Base-by-base conservation (phyloP, 1,140 invertebrate species). In the Globodera rostochiensis region DNA sequence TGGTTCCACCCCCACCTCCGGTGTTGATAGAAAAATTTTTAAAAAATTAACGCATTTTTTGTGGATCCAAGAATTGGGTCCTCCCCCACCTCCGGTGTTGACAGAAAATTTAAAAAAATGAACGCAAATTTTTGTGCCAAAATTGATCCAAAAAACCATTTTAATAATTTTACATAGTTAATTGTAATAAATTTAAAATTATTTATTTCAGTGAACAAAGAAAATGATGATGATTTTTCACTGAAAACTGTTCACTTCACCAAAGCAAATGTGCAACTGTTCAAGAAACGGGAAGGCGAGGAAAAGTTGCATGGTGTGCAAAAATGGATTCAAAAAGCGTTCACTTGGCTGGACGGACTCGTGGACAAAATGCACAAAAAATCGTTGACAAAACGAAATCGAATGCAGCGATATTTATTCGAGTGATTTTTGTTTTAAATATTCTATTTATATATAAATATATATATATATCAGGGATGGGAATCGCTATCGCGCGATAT, bases 331-430 rank as follows among this genome's bases (percentile, higher is more conserved):
- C 69, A 36, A 7, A 47, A 71, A 71, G 8, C 36, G 21, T 71
- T 71, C 69, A 71, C 6, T 71, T 71, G 69, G 69, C 36, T 71
- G 7, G 25, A 47, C 69, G 19, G 36, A 71, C 69, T 71, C 25
- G 69, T 71, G 69, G 69, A 71, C 36, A 71, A 71, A 71, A 13
- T 25, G 8, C 69, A 71, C 36, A 71, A 71, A 71, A 71, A 71
- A 47, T 71, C 69, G 46, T 47, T 71, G 69, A 71, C 69, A 47
- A 71, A 71, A 47, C 69, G 69, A 1, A 71, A 71, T 47, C 69
- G 69, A 45, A 71, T 71, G 69, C 69, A 71, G 6, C 69, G 69
- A 36, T 71, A 13, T 71, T 47, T 71, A 47, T 71, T 71, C 69
- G 69, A 64, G 57, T 64, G 19, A 53, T 13, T 9, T 53, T 53